Conservation (phyloP, 2,113 vertebrate genomes). For the Cebidichthys violaceus region DNA sequence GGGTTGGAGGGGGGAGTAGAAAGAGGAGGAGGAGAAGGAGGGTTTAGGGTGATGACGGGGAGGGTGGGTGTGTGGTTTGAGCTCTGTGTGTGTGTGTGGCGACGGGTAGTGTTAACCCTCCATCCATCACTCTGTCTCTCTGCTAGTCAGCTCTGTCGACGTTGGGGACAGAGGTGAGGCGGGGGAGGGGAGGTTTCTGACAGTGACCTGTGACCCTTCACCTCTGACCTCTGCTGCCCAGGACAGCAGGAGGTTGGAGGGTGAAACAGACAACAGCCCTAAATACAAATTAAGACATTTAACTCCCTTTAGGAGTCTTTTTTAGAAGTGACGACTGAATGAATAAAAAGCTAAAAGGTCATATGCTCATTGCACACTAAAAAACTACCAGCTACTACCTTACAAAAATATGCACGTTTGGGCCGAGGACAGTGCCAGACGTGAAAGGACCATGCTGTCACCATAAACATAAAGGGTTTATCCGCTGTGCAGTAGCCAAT, state of each 20-base stretch:
- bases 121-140: conserved; percentile 80
- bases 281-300: conserved; percentile 64
- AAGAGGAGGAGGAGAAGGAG: conserved; percentile 32
- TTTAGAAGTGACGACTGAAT: conserved; percentile 32
- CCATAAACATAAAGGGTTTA: neutral
- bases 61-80: conserved; percentile 51
- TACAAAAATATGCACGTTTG: neutral
- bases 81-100: conserved; percentile 42
- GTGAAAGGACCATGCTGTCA: neutral
- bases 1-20: neutral
- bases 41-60: conserved; percentile 51
- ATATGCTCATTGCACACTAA: conserved; percentile 5
- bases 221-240: conserved; percentile 52
- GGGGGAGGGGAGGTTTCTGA: conserved; percentile 33
- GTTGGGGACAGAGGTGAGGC: conserved; percentile 43
- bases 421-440: neutral
- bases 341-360: conserved; percentile 35
- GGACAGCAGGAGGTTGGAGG: conserved; percentile 33
- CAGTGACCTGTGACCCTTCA: conserved; percentile 76
- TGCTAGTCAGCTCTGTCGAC: conserved; percentile 65
- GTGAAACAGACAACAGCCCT: conserved; percentile 35
- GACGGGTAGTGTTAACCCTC: conserved; percentile 57
- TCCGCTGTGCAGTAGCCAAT: neutral
- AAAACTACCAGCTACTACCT: conserved; percentile 17
- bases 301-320: conserved; percentile 46